Conservation (phyloP, 2,797 vertebrate species). For the Oreortyx pictus region DNA sequence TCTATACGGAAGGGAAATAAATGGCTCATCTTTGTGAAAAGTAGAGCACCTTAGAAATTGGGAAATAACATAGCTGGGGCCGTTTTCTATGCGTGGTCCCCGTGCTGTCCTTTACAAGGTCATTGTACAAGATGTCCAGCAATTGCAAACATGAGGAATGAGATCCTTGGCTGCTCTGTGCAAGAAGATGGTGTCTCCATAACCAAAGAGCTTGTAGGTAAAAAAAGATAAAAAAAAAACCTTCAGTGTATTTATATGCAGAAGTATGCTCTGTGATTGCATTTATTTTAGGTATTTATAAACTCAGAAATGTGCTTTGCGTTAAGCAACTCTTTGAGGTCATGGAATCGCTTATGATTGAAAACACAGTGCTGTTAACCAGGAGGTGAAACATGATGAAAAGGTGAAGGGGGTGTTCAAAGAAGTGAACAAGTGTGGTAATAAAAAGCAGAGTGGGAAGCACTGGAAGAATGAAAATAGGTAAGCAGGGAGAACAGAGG, state of each 20-base stretch:
- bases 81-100: neutral
- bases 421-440: neutral
- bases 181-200: neutral
- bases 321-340: conserved; percentile 2
- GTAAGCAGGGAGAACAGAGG: neutral
- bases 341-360: neutral
- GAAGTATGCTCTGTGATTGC: neutral
- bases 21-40: conserved; percentile 49
- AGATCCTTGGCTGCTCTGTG: neutral
- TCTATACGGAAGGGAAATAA: conserved; percentile 39
- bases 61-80: neutral
- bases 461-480: neutral
- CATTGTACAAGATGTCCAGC: neutral
- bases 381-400: neutral
- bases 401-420: neutral
- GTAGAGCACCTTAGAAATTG: conserved; percentile 11
- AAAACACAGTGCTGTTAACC: neutral
- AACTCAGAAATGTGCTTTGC: conserved; percentile 18
- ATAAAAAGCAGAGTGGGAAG: neutral
- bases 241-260: neutral
- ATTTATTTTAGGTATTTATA: conserved; percentile 21
- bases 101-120: neutral
- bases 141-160: neutral
- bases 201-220: neutral
- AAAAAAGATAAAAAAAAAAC: neutral